phyloP scores from a whole-genome alignment of 1,140 invertebrate genomes.

The Limonius californicus region DNA sequence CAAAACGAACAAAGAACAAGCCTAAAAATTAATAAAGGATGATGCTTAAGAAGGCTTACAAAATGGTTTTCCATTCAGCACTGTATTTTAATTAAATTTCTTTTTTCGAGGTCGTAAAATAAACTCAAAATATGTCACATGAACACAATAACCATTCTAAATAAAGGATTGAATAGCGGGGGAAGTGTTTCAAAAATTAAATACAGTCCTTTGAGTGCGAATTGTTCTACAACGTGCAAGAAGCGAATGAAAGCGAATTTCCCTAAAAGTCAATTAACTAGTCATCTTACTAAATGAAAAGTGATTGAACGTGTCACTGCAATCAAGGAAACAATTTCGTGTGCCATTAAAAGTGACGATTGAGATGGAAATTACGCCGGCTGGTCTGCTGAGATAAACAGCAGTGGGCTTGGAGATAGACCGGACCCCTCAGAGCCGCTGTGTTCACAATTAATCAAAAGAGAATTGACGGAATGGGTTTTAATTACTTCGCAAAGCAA shows the following conservation, averaged over 20 bases:
- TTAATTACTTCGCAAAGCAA: slow-evolving; percentile 42
- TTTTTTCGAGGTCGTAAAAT: too few relatives aligned
- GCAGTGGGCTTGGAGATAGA: slow-evolving; percentile 32
- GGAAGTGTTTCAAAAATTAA: too few relatives aligned
- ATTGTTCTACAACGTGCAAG: slow-evolving; percentile 15
- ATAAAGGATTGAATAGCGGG: too few relatives aligned
- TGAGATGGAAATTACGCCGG: slow-evolving; percentile 46
- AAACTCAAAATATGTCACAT: too few relatives aligned
- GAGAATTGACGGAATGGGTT: slow-evolving; percentile 45
- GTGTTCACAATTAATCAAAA: slow-evolving; percentile 47
- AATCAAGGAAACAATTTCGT: slow-evolving; percentile 47
- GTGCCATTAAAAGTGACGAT: slow-evolving; percentile 46
- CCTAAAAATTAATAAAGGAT: too few relatives aligned
- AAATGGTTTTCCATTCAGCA: too few relatives aligned
- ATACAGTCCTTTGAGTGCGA: too few relatives aligned
- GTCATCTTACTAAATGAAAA: slow-evolving; percentile 46
- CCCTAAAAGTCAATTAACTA: slow-evolving; percentile 47
- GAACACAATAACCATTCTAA: too few relatives aligned
- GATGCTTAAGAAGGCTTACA: too few relatives aligned
- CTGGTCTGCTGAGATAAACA: slow-evolving; percentile 44
- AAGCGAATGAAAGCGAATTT: slow-evolving; percentile 37
- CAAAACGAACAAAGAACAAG: too few relatives aligned
- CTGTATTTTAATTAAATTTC: too few relatives aligned
- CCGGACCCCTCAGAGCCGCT: slow-evolving; percentile 27
- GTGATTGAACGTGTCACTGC: slow-evolving; percentile 46